Evolutionary conservation across 2,888 invertebrate species (phyloP), one percentile per base, ranked within the genome.

Genomic region (Agapostemon virescens): DNA sequence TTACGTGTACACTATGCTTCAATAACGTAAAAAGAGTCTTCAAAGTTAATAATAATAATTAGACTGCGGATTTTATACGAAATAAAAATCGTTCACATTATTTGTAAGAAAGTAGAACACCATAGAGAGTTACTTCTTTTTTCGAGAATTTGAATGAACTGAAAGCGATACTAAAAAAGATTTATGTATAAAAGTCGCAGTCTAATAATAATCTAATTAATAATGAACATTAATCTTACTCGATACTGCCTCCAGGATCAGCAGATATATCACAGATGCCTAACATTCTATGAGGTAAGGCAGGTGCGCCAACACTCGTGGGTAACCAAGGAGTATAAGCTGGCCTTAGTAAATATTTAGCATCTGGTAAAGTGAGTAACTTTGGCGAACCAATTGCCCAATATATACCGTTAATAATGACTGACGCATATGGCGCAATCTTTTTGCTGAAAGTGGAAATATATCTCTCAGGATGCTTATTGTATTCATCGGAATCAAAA

Each of bases 231-330:
- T 36, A 30, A 38, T 73, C 89, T 86, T 84, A 92, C 93, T 99
- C 99, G 77, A 99, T 98, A 55, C 98, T 98, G 74, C 98, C 98
- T 0, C 99, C 99, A 0, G 99, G 99, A 93, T 99, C 99, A 0
- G 99, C 99, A 0, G 98, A 98, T 89, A 99, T 99, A 92, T 99
- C 99, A 92, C 99, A 99, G 89, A 99, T 98, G 5, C 96, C 97
- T 83, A 99, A 93, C 95, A 99, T 97, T 84, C 98, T 94, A 91
- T 98, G 98, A 0, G 98, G 98, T 67, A 98, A 92, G 0, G 97
- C 95, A 0, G 98, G 98, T 0, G 97, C 96, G 0, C 98, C 98
- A 73, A 96, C 95, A 84, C 97, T 97, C 42, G 96, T 96, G 0
- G 98, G 98, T 72, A 98, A 92, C 99, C 99, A 99, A 0, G 99